Evolutionary conservation across 2,113 vertebrate genomes (phyloP).

Genomic region (Gymnarchus niloticus): DNA sequence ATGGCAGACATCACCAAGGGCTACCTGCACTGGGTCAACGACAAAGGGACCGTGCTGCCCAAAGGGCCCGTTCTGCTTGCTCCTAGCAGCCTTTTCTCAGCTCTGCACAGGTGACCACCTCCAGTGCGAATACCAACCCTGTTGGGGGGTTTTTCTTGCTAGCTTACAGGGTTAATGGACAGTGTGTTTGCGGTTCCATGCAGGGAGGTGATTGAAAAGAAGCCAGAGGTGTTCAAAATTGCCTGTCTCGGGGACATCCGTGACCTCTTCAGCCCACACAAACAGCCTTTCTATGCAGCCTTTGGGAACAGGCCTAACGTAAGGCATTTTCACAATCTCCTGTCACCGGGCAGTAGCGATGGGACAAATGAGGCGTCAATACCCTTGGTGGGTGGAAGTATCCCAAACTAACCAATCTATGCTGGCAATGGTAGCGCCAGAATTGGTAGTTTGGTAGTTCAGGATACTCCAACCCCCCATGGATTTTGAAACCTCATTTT

Average conservation of each 20-base stretch:
- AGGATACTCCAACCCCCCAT: too few relatives aligned
- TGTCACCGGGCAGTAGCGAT: too few relatives aligned
- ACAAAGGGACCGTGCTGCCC: slow-evolving; percentile 77
- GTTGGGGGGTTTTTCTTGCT: not conserved
- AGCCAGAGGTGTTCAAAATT: slow-evolving; percentile 87
- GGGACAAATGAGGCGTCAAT: too few relatives aligned
- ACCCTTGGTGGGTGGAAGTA: too few relatives aligned
- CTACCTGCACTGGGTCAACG: slow-evolving; percentile 83
- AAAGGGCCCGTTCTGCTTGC: slow-evolving; percentile 84
- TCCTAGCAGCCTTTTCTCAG: slow-evolving; percentile 90
- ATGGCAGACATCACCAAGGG: slow-evolving; percentile 86
- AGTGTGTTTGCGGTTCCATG: not conserved
- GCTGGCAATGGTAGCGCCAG: too few relatives aligned
- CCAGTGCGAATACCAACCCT: not conserved
- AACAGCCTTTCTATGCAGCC: slow-evolving; percentile 79
- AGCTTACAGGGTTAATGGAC: not conserved
- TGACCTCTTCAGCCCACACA: slow-evolving; percentile 69
- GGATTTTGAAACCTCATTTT: too few relatives aligned
- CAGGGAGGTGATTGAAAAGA: slow-evolving; percentile 93
- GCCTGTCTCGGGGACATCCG: slow-evolving; percentile 82
- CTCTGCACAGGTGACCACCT: slow-evolving; percentile 82
- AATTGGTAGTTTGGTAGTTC: too few relatives aligned
- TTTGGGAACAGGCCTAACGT: slow-evolving; percentile 88
- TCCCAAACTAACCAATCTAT: too few relatives aligned
- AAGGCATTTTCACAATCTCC: slow-evolving; percentile 28